Base-by-base conservation (phyloP, 2,888 invertebrate species). In the Synanthedon tipuliformis region DNA sequence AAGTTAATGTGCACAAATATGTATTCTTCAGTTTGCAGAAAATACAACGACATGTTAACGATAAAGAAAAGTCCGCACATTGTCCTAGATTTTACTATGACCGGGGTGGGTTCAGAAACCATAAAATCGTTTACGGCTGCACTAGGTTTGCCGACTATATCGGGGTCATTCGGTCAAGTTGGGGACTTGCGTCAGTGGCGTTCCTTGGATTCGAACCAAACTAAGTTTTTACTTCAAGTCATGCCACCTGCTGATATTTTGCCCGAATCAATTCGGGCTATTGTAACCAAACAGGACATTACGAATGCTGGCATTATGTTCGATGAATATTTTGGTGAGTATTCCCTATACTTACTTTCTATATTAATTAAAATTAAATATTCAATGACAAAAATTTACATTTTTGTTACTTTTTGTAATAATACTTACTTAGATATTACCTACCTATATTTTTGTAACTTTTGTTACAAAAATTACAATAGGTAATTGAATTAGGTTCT, bases 231-330 rank as follows among this genome's bases (percentile, higher is more conserved):
- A 34, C 82, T 96, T 8, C 96, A 96, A 83, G 89, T 95, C 48
- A 92, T 92, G 84, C 95, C 96, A 0, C 96, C 96, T 0, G 93
- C 93, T 0, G 96, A 96, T 69, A 86, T 95, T 40, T 91, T 96
- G 57, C 94, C 96, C 0, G 94, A 95, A 75, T 91, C 94, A 1
- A 90, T 98, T 1, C 88, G 95, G 53, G 93, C 94, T 50, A 91
- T 97, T 61, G 94, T 95, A 3, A 88, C 90, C 0, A 90, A 91
- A 59, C 93, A 96, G 79, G 95, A 96, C 69, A 94, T 97, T 53
- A 94, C 95, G 4, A 96, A 96, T 71, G 96, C 96, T 12, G 97
- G 95, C 5, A 94, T 98, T 51, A 89, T 98, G 50, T 97, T 95
- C 73, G 97, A 98, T 68, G 91, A 93, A 23, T 91, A 92, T 45